Percentiles rank a stretch among this genome's conserved stretches.
Conservation (phyloP, 2,888 invertebrate genomes). For the Morpho achilles region DNA sequence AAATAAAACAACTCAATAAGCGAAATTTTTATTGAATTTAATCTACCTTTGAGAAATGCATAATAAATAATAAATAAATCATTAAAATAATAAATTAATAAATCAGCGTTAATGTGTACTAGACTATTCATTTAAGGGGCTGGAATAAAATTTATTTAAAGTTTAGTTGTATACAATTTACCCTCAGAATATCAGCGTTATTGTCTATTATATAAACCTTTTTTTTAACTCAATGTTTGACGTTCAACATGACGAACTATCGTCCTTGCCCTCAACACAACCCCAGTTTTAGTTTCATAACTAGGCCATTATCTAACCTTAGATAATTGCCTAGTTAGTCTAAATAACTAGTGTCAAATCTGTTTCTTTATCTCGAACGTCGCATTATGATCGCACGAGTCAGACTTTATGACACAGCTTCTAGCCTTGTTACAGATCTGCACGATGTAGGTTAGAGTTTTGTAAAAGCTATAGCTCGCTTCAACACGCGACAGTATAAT, state of each 20-base stretch:
- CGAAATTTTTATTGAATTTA: too few relatives aligned
- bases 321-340: conserved; percentile 5
- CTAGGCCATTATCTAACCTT: conserved; percentile 12
- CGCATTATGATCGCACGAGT: conserved; percentile 13
- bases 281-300: conserved; percentile 8
- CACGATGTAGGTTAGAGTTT: conserved; percentile 17
- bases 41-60: too few relatives aligned
- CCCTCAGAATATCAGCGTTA: too few relatives aligned
- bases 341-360: conserved; percentile 21
- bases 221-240: too few relatives aligned
- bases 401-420: conserved; percentile 19
- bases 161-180: too few relatives aligned
- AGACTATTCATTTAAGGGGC: too few relatives aligned
- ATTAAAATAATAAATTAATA: too few relatives aligned
- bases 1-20: too few relatives aligned
- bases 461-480: conserved; percentile 11
- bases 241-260: neutral
- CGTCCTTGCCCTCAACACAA: neutral
- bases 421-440: conserved; percentile 24
- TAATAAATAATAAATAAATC: too few relatives aligned
- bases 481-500: conserved; percentile 2
- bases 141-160: too few relatives aligned
- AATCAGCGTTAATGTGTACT: too few relatives aligned
- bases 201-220: too few relatives aligned
- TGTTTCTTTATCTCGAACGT: conserved; percentile 23